Base-by-base conservation (phyloP, 2,113 vertebrate species). In the Sinocyclocheilus rhinocerous region DNA sequence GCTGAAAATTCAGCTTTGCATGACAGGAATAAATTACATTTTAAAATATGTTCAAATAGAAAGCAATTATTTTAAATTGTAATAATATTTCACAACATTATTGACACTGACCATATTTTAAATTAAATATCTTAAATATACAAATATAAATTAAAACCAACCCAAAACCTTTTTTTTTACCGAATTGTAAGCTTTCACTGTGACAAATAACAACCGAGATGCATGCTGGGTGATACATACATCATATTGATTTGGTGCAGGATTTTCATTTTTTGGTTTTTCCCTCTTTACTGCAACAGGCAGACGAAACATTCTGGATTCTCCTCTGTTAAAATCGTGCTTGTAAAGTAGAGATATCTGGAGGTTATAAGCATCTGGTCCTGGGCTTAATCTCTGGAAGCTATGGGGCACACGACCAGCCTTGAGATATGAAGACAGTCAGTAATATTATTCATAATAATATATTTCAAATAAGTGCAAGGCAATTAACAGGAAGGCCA, bases 201-300 rank as follows among this genome's bases (percentile, higher is more conserved):
- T 59, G 20, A 59, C 2, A 61, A n/a, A 61, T n/a, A 61, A n/a
- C 57, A n/a, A n/a, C 10, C 8, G 3, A 61, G 4, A 61, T 61
- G 24, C 52, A 18, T 24, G n/a, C 55, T n/a, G 20, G 8, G 57
- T 22, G 57, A 15, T 84, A 87, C 82, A 45, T 39, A 96, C 95
- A 3, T 94, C 70, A 69, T 96, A 96, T 4, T 96, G 94, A 91
- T 95, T 96, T 24, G 96, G 96, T 8, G 95, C 95, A 36, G 96
- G 96, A 42, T 92, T 94, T 73, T 42, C 82, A 48, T 88, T 86
- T 84, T 92, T 93, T 13, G 81, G 82, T 55, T 59, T 70, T 24
- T 92, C 89, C 16, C 6, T 69, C 89, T 90, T 93, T 65, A 85
- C 42, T 20, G 89, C 93, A 45, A 93, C 89, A 12, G 95, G 96